Conservation (phyloP, 2,797 vertebrate genomes). For the Sparus aurata region DNA sequence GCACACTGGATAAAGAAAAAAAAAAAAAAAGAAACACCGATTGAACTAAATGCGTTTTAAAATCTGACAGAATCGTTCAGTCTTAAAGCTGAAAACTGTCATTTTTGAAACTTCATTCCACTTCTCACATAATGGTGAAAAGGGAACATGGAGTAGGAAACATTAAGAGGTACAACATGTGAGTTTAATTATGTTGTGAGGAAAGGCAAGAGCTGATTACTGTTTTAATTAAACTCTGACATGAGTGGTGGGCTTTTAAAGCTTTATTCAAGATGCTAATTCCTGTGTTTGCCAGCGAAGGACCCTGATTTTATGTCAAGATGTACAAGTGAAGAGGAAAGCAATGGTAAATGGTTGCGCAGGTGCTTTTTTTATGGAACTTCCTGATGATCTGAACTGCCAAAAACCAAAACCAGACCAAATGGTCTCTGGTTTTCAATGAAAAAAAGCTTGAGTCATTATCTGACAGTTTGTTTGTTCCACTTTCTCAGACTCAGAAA, state of each 20-base stretch:
- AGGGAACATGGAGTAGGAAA: neutral
- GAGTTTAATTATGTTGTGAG: neutral
- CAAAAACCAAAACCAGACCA: neutral
- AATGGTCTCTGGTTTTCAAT: no score
- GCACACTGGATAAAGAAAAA: slow-evolving; percentile 65
- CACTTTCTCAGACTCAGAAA: neutral
- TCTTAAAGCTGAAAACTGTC: neutral
- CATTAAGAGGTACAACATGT: neutral
- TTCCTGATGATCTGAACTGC: no score
- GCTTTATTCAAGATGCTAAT: neutral
- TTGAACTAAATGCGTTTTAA: neutral
- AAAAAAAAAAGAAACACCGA: neutral
- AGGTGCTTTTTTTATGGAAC: neutral
- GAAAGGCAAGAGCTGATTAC: neutral
- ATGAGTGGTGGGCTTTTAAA: neutral
- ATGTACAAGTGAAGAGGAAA: neutral
- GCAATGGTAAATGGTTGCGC: neutral
- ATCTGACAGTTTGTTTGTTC: neutral
- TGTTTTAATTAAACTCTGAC: neutral
- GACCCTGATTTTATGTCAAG: neutral
- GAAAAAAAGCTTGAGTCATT: neutral
- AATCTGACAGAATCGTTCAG: neutral
- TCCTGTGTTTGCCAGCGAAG: neutral
- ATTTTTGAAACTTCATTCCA: neutral
- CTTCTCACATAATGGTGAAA: neutral